Evolutionary conservation across 2,888 invertebrate species (phyloP).

Genomic region (Odontothrips loti): DNA sequence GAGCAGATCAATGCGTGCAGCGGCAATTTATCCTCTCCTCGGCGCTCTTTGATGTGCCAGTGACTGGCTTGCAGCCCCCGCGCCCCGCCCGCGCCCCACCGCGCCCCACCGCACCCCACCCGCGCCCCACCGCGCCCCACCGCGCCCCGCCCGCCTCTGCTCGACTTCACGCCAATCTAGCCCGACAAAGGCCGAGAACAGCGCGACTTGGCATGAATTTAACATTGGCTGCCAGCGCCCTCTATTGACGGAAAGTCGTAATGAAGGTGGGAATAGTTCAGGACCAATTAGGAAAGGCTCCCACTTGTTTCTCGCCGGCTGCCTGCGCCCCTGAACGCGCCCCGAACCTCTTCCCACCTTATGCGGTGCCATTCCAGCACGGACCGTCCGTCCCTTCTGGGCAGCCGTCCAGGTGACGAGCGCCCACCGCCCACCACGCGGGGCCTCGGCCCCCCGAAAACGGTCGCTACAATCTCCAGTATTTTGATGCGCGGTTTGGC

Average conservation of each 20-base stretch:
- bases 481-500: too few relatives aligned
- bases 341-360: neutral
- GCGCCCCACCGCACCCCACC: neutral
- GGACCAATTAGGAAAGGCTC: neutral
- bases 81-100: neutral
- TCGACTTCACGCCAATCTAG: constrained; percentile 6
- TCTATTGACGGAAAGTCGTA: constrained; percentile 12
- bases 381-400: neutral
- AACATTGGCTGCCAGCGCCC: constrained; percentile 17
- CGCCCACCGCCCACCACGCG: neutral
- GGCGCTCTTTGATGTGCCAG: neutral
- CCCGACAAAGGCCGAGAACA: neutral
- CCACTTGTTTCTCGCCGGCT: neutral
- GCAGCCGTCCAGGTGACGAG: neutral
- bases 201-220: constrained; percentile 23
- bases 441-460: neutral
- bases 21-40: neutral
- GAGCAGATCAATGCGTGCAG: neutral
- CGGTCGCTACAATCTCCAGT: neutral
- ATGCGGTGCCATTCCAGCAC: neutral
- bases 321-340: neutral
- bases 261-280: constrained; percentile 18
- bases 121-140: neutral
- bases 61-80: neutral
- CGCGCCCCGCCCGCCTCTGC: neutral